Evolutionary conservation across 2,888 invertebrate species (phyloP).

Genomic region (Masnerella sp.): DNA sequence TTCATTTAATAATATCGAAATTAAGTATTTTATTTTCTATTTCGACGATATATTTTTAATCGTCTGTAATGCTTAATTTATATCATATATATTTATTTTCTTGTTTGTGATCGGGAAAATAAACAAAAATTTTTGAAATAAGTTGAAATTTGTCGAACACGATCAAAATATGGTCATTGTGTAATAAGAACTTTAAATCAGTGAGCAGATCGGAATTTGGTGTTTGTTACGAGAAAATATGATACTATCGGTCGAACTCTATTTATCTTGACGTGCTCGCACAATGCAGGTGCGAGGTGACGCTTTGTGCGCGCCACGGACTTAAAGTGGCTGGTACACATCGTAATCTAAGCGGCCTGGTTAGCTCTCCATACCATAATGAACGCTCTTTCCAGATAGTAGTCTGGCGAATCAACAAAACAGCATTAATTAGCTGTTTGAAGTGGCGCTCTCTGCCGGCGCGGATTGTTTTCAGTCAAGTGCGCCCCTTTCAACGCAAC

Average conservation of each 20-base stretch:
- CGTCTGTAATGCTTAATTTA: too few relatives aligned
- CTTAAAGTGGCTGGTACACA: constrained; percentile 60
- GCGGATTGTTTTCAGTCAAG: constrained; percentile 56
- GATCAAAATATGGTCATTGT: too few relatives aligned
- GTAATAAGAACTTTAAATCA: neutral
- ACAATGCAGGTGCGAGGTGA: constrained; percentile 48
- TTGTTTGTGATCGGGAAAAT: too few relatives aligned
- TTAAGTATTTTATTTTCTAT: too few relatives aligned
- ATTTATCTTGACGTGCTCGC: constrained; percentile 37
- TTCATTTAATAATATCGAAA: too few relatives aligned
- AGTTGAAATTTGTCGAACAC: too few relatives aligned
- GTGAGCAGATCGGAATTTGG: constrained; percentile 9
- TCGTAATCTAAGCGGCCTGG: constrained; percentile 57
- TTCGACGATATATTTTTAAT: too few relatives aligned
- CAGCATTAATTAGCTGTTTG: constrained; percentile 60
- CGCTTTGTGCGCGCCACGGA: constrained; percentile 54
- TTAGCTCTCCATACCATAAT: constrained; percentile 56
- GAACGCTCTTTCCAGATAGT: constrained; percentile 59
- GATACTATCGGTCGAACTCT: constrained; percentile 41
- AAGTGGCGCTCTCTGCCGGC: constrained; percentile 30
- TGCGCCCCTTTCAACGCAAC: constrained; percentile 47
- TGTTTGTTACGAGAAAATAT: constrained; percentile 23
- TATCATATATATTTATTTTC: too few relatives aligned
- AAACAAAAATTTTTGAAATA: too few relatives aligned
- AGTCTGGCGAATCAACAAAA: constrained; percentile 58